Base-by-base conservation (phyloP, 92 coral and sea anemone species). In the Porites rus region DNA sequence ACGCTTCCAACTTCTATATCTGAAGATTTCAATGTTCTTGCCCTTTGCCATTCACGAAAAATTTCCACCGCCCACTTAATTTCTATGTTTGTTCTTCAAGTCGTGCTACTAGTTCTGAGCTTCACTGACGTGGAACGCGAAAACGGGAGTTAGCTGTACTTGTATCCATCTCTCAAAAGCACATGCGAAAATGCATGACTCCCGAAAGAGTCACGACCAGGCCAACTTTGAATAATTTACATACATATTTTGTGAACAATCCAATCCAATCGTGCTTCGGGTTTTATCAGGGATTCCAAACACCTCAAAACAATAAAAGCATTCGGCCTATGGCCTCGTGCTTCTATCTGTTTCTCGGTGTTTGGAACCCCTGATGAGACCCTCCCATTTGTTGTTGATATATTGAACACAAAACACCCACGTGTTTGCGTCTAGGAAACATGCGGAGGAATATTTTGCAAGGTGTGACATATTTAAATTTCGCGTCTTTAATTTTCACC, bases 191-290 rank as follows among this genome's bases (percentile, higher is more conserved):
- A 82, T 70, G 78, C 25, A 0, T 24, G 25, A 71, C 78, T 82
- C 69, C 77, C 78, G 69, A 72, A 70, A 58, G 56, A 82, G 59
- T 58, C 79, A 56, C 70, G 56, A 82, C 64, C 85, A 68, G 76
- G 87, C 87, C 70, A 82, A 70, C 70, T 82, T 72, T 82, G 71
- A 82, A 82, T 82, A 82, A 72, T 70, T 60, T 82, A 82, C 31
- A 53, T 56, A 24, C 78, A 59, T 21, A 82, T 72, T 71, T 82
- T 82, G 87, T 58, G 72, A 82, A 82, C 60, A 82, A 72, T 70
- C 53, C 66, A 76, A 76, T 76, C n/a, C 80, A 76, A 76, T 75
- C 13, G 62, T 56, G 46, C 25, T 24, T 24, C 25, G 25, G 25
- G 25, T 24, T 24, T 24, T 24, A 24, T 24, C 25, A 24, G 25